Percentiles rank a stretch among this genome's conserved stretches.
These are phyloP conservation scores for Trachelipus rathkii DNA, from an alignment of 1,140 invertebrate genomes.

Conservation along the genomic window DNA sequence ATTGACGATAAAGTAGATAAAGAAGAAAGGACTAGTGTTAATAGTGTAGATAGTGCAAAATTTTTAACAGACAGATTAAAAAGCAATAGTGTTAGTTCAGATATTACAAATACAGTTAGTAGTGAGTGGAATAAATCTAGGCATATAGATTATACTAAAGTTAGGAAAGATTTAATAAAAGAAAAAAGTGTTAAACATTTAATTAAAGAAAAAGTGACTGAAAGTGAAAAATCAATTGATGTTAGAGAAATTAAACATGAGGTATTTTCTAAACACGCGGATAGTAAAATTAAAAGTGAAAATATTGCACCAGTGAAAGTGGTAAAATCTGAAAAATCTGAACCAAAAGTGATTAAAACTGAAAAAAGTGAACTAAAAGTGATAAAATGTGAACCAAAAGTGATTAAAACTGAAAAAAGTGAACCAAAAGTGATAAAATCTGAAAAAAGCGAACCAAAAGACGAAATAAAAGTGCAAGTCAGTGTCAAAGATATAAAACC, in stretches of 20 bases:
- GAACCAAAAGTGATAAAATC: conserved; percentile 31
- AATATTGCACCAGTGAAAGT: no score
- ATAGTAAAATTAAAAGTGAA: conserved; percentile 22
- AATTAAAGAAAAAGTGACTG: no score
- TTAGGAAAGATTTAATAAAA: conserved; percentile 18
- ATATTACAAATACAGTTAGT: conserved; percentile 34
- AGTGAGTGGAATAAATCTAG: conserved; percentile 37
- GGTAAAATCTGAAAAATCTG: conserved; percentile 9
- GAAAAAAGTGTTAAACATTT: conserved; percentile 18
- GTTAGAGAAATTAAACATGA: conserved; percentile 30
- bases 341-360: conserved; percentile 30
- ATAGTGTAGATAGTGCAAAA: conserved; percentile 2
- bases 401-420: conserved; percentile 17
- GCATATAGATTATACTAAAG: conserved; percentile 25
- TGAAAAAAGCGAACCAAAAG: conserved; percentile 35
- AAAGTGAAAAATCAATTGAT: conserved; percentile 23
- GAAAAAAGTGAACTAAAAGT: conserved; percentile 35
- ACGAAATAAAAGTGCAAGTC: conserved; percentile 27
- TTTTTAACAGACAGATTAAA: background rate
- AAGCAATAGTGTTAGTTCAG: conserved; percentile 20
- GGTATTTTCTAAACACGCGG: conserved; percentile 32
- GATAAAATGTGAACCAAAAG: conserved; percentile 19
- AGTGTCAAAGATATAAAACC: conserved; percentile 26
- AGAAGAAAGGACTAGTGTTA: background rate
- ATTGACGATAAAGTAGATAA: background rate